Base-by-base conservation (phyloP, 2,113 vertebrate species). In the Rhinolophus ferrumequinum region DNA sequence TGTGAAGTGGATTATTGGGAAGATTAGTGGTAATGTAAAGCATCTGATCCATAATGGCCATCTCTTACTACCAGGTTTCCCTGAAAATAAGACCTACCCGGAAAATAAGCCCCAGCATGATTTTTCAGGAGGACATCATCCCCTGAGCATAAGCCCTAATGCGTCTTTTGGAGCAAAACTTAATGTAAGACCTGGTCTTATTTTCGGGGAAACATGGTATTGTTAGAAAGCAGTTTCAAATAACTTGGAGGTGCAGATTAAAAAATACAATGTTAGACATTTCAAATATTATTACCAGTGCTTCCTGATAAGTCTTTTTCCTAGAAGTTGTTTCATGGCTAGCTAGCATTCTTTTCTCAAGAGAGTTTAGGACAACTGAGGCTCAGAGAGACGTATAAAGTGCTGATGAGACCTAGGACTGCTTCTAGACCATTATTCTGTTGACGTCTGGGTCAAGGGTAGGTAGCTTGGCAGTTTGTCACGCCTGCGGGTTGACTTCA, bases 251-350 rank as follows among this genome's bases (percentile, higher is more conserved):
- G 33, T 94, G 6, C 14, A 93, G 30, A 82, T 92, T 91, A 66
- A 92, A 85, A 96, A 72, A 91, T 75, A 72, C 28, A 44, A 8
- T 38, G 0, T 84, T 89, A 76, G 47, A 52, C 16, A 73, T 66
- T 96, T 94, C 64, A 81, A 86, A n/a, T 83, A 80, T 3, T 92
- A 62, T 76, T 86, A 47, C 67, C 64, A 90, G 2, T 69, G n/a
- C 44, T 90, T 93, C 11, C 10, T 92, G 21, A 2, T 67, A 76
- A 77, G 54, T 85, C 24, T 54, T 94, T 97, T 77, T 58, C 2
- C 35, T 10, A 38, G 24, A n/a, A 81, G 52, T 89, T 62, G 18
- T 89, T 88, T 94, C 52, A 12, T 83, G n/a, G 54, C 9, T 83
- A 80, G 26, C 35, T 69, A 47, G 8, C 7, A 6, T 93, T 72